Conservation (phyloP, 2,888 invertebrate species). For the Eupithecia subfuscata region DNA sequence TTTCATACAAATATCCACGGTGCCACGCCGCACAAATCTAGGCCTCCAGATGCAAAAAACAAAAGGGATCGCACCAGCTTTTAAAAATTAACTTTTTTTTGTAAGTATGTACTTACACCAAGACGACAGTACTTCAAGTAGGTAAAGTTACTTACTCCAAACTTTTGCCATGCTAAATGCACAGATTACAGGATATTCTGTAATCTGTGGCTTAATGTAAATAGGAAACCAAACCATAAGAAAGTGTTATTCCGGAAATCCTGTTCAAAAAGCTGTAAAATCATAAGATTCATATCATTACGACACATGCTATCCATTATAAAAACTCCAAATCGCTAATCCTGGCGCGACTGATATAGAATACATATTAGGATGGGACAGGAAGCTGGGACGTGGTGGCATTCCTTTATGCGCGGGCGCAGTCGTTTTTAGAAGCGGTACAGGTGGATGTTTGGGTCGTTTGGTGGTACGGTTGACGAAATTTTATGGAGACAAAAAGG, state of each 20-base stretch:
- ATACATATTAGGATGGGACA: constrained; percentile 63
- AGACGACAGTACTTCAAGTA: no score
- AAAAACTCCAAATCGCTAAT: constrained; percentile 46
- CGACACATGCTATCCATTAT: constrained; percentile 5
- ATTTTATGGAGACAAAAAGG: constrained; percentile 7
- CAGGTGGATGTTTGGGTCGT: constrained; percentile 50
- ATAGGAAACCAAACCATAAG: not conserved
- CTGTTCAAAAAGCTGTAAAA: constrained; percentile 6
- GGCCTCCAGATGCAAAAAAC: no score
- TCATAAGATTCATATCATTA: constrained; percentile 1
- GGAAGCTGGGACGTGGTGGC: constrained; percentile 64
- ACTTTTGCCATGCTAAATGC: not conserved
- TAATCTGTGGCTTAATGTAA: not conserved
- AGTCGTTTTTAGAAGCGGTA: constrained; percentile 64
- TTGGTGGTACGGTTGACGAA: constrained; percentile 37
- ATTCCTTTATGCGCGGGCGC: constrained; percentile 54
- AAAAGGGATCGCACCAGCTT: no score
- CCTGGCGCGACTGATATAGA: constrained; percentile 53
- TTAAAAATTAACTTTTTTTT: no score
- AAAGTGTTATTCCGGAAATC: constrained; percentile 12
- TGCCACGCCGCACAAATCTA: no score
- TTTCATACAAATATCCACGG: no score
- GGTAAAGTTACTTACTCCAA: not conserved
- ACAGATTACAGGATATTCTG: no score
- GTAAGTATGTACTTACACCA: no score